These are phyloP conservation scores for Gila robusta DNA, from an alignment of 2,797 vertebrate species.

Conservation along the genomic window DNA sequence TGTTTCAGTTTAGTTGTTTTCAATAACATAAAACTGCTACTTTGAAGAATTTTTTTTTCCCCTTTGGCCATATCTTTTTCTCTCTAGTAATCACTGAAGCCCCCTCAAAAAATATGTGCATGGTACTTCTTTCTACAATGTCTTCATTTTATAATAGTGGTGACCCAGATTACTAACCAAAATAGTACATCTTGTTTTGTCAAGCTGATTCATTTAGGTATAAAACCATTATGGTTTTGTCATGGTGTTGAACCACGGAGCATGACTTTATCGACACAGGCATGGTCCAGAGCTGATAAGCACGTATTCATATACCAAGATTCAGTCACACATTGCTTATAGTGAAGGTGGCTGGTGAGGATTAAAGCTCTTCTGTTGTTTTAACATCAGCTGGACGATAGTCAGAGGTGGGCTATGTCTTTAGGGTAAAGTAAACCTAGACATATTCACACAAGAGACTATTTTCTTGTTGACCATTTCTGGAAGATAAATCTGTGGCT, in stretches of 20 bases:
- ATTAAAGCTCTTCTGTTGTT: slow-evolving; percentile 40
- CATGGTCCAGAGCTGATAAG: slow-evolving; percentile 48
- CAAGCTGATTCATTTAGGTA: slow-evolving; percentile 17
- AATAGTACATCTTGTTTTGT: neutral
- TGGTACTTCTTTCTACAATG: neutral
- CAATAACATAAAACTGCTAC: neutral
- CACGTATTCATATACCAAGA: slow-evolving; percentile 17
- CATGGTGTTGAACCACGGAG: slow-evolving; percentile 33
- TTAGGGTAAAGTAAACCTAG: slow-evolving; percentile 33
- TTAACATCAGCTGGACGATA: slow-evolving; percentile 24
- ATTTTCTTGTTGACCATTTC: slow-evolving; percentile 41
- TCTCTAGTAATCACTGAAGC: neutral
- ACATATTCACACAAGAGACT: slow-evolving; percentile 11
- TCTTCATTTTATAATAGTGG: neutral
- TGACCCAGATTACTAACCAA: neutral
- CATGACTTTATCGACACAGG: slow-evolving; percentile 24
- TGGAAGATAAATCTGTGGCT: slow-evolving; percentile 11
- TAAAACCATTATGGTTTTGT: slow-evolving; percentile 7
- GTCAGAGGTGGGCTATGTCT: slow-evolving; percentile 18
- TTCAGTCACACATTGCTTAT: slow-evolving; percentile 30
- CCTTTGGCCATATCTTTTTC: neutral
- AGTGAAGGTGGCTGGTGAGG: slow-evolving; percentile 29
- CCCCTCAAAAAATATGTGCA: neutral
- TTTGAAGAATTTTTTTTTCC: no score
- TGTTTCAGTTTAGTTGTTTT: neutral